These are phyloP conservation scores for Ornithoptera alexandrae DNA, from an alignment of 2,888 invertebrate species.

Conservation along the genomic window DNA sequence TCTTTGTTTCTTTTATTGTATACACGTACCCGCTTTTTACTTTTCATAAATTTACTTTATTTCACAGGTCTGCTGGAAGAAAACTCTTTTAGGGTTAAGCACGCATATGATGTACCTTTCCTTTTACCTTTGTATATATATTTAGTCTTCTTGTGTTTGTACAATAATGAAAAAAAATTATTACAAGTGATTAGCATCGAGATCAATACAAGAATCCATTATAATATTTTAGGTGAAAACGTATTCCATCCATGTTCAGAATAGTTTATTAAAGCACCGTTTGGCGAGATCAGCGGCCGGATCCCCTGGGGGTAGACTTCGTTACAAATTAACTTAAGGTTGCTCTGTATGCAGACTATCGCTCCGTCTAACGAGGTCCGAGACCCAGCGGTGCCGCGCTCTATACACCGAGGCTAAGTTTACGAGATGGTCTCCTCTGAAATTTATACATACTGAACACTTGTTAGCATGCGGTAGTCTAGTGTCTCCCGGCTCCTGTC, in stretches of 20 bases:
- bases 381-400: conserved; percentile 51
- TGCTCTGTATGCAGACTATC: conserved; percentile 75
- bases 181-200: conserved; percentile 16
- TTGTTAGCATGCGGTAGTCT: conserved; percentile 31
- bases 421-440: conserved; percentile 40
- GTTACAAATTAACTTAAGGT: conserved; percentile 73
- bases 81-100: no score
- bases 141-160: background rate
- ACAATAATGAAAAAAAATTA: background rate
- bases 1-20: no score
- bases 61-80: no score
- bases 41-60: no score
- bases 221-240: conserved; percentile 37
- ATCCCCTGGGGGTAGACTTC: conserved; percentile 56
- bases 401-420: conserved; percentile 47
- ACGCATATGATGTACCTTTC: no score
- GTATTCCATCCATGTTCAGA: conserved; percentile 52
- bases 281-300: conserved; percentile 56
- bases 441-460: conserved; percentile 43
- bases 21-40: no score
- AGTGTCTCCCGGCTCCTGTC: conserved; percentile 12
- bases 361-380: conserved; percentile 65
- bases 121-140: no score
- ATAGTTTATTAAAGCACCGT: conserved; percentile 58
- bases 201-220: conserved; percentile 11